phyloP scores from a whole-genome alignment of 30 jellyfish, hydroid and myxozoan genomes.

The Aurelia aurita region DNA sequence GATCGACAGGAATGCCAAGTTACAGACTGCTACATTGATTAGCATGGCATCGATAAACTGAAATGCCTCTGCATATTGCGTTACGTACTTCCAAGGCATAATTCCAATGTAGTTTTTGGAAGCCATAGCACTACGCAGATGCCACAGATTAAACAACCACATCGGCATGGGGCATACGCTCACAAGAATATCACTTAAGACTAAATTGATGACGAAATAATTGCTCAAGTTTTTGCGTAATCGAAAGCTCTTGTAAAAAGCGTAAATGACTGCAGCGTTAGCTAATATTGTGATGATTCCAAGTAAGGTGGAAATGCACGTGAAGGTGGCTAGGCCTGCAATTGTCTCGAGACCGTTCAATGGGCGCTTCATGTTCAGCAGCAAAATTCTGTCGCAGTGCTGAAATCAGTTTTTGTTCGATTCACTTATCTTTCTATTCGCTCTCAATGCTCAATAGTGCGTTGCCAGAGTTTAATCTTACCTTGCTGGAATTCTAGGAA shows the following conservation, averaged over 20 bases:
- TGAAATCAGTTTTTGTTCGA: too few relatives aligned
- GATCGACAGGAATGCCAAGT: constrained; percentile 31
- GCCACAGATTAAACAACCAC: constrained; percentile 57
- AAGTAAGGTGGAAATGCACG: constrained; percentile 11
- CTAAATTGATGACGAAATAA: constrained; percentile 44
- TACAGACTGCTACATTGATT: constrained; percentile 35
- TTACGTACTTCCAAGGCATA: not conserved
- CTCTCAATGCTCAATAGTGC: too few relatives aligned
- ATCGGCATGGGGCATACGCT: constrained; percentile 51
- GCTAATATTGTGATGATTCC: constrained; percentile 35
- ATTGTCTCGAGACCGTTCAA: not conserved
- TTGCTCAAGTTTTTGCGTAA: constrained; percentile 21
- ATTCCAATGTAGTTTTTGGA: not conserved
- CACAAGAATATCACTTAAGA: constrained; percentile 32
- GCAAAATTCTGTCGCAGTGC: too few relatives aligned
- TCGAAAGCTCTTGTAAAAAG: constrained; percentile 18
- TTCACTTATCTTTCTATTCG: too few relatives aligned
- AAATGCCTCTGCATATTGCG: constrained; percentile 3
- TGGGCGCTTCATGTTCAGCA: too few relatives aligned
- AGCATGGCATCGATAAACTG: constrained; percentile 41
- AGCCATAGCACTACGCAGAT: not conserved
- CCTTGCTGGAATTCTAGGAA: too few relatives aligned
- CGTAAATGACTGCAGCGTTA: constrained; percentile 9
- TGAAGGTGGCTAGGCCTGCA: constrained; percentile 27
- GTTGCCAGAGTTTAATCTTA: too few relatives aligned